Evolutionary conservation across 1,140 invertebrate genomes (phyloP), one percentile per base, ranked within the genome.

Genomic region (Diorhabda elongata): DNA sequence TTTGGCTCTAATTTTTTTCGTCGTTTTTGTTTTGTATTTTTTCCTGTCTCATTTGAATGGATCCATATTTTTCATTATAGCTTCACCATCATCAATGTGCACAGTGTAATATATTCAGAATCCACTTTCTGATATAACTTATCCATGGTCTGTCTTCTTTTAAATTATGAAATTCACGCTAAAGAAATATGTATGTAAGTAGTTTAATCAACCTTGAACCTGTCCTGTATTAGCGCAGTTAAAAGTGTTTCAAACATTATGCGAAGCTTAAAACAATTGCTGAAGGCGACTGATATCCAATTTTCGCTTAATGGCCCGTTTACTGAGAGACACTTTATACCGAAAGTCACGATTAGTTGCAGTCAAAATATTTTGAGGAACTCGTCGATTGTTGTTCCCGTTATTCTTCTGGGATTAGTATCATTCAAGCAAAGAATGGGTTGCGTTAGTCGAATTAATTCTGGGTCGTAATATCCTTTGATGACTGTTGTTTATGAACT

Each of bases 221-320:
- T n/a, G 6, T n/a, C n/a, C 47, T 52, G 47, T 52, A n/a, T 52
- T 52, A 9, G 6, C n/a, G 47, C 47, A n/a, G 11, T 62, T 44
- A 44, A 43, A 62, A 62, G 61, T 62, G 42, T 62, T 42, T 43
- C 42, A 62, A 62, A 62, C 61, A 44, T 44, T 44, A 62, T 44
- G 61, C 42, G 42, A 62, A n/a, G 61, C 61, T 62, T 44, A 62
- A 62, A 59, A 62, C 61, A 62, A 44, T 62, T 62, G 61, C 61
- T 43, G 61, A 44, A 62, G 61, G 61, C 61, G 44, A 62, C 42
- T 62, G 61, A 62, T 62, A 62, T 62, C 61, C 61, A 62, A 62
- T 62, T 62, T 62, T 62, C 61, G 61, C 9, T 62, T 62, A 62
- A 62, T 62, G 61, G 42, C 61, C 42, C 61, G 61, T 62, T 62